phyloP scores from a whole-genome alignment of 2,888 invertebrate species.

The Scaeva pyrastri region DNA sequence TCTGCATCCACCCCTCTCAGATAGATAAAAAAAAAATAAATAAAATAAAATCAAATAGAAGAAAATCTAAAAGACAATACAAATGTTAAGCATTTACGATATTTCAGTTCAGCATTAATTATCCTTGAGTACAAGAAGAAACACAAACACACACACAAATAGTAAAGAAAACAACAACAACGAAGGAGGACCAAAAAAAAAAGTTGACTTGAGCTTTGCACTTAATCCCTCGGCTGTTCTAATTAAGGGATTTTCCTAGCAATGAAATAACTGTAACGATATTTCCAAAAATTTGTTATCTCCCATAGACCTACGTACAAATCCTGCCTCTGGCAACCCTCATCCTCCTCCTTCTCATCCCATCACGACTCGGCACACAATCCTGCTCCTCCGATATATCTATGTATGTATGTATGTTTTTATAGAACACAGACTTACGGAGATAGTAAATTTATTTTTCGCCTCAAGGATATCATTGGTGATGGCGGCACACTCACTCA shows the following conservation, averaged over 20 bases:
- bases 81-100: constrained; percentile 65
- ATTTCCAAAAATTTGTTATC: constrained; percentile 68
- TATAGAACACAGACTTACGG: background rate
- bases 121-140: background rate
- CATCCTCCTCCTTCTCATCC: too few relatives aligned
- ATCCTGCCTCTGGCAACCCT: constrained; percentile 34
- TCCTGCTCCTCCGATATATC: too few relatives aligned
- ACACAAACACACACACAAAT: background rate
- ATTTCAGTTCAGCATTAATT: constrained; percentile 60
- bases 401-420: too few relatives aligned
- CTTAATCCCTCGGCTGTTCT: constrained; percentile 71
- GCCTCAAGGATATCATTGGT: constrained; percentile 32
- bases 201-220: constrained; percentile 66
- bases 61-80: constrained; percentile 26
- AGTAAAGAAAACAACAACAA: background rate
- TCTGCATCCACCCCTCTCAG: background rate
- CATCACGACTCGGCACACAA: too few relatives aligned
- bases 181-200: background rate
- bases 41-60: background rate
- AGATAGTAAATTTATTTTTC: constrained; percentile 48
- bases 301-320: constrained; percentile 51
- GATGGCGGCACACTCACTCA: background rate
- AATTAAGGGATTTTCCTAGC: constrained; percentile 73
- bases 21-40: background rate
- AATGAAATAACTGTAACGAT: constrained; percentile 73